Evolutionary conservation across 2,113 vertebrate species (phyloP).

Genomic region (Gymnobelideus leadbeateri): DNA sequence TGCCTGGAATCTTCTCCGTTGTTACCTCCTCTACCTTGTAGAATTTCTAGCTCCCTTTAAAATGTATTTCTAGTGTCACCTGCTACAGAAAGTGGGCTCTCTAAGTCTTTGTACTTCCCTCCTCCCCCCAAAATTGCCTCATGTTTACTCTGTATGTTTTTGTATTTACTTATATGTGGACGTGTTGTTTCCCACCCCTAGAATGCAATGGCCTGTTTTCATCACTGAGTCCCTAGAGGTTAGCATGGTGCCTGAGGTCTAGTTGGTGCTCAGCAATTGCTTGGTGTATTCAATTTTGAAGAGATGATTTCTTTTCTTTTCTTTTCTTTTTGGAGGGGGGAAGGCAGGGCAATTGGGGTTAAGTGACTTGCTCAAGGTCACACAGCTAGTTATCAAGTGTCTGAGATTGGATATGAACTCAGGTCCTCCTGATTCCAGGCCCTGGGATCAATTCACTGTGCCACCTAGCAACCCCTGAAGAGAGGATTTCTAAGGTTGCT

Average conservation of each 20-base stretch:
- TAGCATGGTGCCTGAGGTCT: not conserved
- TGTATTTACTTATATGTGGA: not conserved
- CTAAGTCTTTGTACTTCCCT: not conserved
- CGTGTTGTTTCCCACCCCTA: not conserved
- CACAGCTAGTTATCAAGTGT: no score
- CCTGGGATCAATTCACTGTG: no score
- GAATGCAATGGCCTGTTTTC: not conserved
- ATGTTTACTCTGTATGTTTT: not conserved
- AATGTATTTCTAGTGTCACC: not conserved
- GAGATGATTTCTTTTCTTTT: not conserved
- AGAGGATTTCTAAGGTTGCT: not conserved
- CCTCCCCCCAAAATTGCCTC: not conserved
- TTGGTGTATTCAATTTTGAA: not conserved
- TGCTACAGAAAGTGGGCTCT: not conserved
- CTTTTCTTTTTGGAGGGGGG: no score
- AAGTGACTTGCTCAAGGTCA: no score
- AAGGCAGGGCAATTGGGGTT: no score
- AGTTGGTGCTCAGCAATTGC: not conserved
- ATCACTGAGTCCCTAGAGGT: not conserved
- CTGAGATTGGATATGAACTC: no score
- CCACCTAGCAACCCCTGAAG: not conserved
- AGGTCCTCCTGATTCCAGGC: no score
- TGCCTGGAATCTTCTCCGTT: not conserved
- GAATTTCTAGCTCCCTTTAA: not conserved
- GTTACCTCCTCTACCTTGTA: not conserved